Evolutionary conservation across 2,888 invertebrate genomes (phyloP), one percentile per base, ranked within the genome.

Genomic region (Nysson spinosus): DNA sequence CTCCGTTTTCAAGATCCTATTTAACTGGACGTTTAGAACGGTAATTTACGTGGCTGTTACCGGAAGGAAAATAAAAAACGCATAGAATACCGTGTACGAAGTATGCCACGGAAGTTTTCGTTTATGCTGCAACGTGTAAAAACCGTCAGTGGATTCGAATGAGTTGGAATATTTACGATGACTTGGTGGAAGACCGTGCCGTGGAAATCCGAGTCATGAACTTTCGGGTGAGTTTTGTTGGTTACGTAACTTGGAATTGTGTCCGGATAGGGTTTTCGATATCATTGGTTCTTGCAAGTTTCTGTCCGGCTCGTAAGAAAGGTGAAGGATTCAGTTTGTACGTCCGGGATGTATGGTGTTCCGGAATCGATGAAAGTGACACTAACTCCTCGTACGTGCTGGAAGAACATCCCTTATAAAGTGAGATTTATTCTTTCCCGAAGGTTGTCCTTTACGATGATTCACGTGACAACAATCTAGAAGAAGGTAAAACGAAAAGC

Each of bases 301-400:
- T 37, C 46, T 22, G 12, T 22, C 17, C 20, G 19, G 17, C 19
- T 6, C 16, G 7, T 26, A 30, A 24, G 20, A 51, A 12, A 9
- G 24, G 19, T 24, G 32, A 12, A 32, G 34, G 47, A 50, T 54
- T 51, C 50, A 26, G 52, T 46, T 63, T 30, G 32, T 34, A 28
- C 40, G 56, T 14, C 19, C 9, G n/a, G 35, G 32, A 56, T 49
- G 58, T 40, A 52, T 30, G 17, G 7, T 44, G 52, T 19, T 26
- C 16, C 22, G 26, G 35, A 66, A 58, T 63, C 65, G 50, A 72
- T 55, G 56, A 62, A 64, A 60, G 61, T 60, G 55, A 66, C 52
- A 49, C 49, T 62, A 74, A 73, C 64, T 68, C 61, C 61, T 42
- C 39, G 64, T 68, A 63, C 66, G 58, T 67, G 72, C 52, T 26